Percentiles rank a stretch among this genome's conserved stretches.
Evolutionary conservation across 2,797 vertebrate genomes (phyloP).

Genomic region (Novumbra hubbsi): DNA sequence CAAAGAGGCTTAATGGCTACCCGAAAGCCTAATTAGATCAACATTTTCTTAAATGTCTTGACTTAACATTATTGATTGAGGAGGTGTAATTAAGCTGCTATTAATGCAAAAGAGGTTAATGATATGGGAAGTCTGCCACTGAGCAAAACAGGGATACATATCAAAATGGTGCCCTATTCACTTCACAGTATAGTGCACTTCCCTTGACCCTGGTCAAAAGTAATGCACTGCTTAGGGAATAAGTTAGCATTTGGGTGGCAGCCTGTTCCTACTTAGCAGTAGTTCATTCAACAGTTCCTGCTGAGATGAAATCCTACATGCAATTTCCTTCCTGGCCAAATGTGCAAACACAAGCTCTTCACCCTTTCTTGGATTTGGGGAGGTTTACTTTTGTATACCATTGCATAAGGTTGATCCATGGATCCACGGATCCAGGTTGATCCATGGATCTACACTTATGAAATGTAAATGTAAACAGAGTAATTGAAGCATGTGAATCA

Average conservation of each 20-base stretch:
- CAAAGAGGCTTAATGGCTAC: slow-evolving; percentile 42
- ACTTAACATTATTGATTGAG: slow-evolving; percentile 65
- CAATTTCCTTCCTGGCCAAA: neutral
- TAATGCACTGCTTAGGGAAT: neutral
- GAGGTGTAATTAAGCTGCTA: slow-evolving; percentile 60
- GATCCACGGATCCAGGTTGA: too few relatives aligned
- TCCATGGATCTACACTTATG: neutral
- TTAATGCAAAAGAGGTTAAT: slow-evolving; percentile 65
- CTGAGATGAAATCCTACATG: neutral
- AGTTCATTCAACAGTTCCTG: neutral
- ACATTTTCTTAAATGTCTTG: slow-evolving; percentile 64
- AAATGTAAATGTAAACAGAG: slow-evolving; percentile 52
- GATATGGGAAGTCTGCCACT: slow-evolving; percentile 47
- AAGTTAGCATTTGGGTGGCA: neutral
- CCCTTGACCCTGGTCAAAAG: neutral
- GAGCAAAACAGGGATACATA: slow-evolving; percentile 13
- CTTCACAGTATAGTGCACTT: neutral
- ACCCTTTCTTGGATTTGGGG: slow-evolving; percentile 5
- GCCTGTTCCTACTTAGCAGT: neutral
- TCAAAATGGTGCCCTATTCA: neutral
- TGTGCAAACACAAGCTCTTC: slow-evolving; percentile 52
- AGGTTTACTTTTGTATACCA: neutral
- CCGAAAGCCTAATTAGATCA: slow-evolving; percentile 64
- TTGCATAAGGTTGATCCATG: neutral
- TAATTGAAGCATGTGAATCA: slow-evolving; percentile 43